These are phyloP conservation scores for Geotrypetes seraphini DNA, from an alignment of 2,797 vertebrate species.

Conservation along the genomic window DNA sequence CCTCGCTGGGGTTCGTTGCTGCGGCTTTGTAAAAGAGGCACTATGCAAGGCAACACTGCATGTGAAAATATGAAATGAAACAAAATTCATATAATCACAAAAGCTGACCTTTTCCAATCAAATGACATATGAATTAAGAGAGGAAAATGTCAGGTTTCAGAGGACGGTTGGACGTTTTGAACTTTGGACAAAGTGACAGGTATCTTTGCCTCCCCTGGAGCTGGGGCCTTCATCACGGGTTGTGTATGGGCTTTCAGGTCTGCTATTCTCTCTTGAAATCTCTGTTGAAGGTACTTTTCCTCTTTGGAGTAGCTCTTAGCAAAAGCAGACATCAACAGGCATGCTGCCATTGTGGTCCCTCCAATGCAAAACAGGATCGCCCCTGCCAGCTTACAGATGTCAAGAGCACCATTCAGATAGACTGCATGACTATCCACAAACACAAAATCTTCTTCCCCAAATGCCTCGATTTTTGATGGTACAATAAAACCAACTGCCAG, in stretches of 20 bases:
- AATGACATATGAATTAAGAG: constrained; percentile 17
- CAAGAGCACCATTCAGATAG: constrained; percentile 81
- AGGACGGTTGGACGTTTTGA: constrained; percentile 82
- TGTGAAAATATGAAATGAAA: too few relatives aligned
- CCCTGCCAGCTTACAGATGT: constrained; percentile 84
- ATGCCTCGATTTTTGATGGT: constrained; percentile 80
- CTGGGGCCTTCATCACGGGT: constrained; percentile 77
- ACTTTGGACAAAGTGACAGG: constrained; percentile 91
- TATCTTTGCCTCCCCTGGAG: constrained; percentile 79
- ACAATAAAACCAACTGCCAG: constrained; percentile 84
- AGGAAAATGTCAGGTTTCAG: constrained; percentile 70
- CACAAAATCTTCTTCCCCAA: constrained; percentile 82
- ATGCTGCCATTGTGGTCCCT: constrained; percentile 73
- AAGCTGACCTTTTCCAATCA: constrained; percentile 21
- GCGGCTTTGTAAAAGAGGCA: too few relatives aligned
- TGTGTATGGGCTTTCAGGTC: constrained; percentile 72
- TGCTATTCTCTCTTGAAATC: constrained; percentile 85
- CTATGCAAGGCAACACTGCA: background rate
- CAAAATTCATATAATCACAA: constrained; percentile 19
- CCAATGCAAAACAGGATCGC: constrained; percentile 87
- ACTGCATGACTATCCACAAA: constrained; percentile 72
- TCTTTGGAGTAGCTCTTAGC: constrained; percentile 87
- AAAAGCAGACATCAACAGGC: constrained; percentile 82
- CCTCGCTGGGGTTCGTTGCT: too few relatives aligned
- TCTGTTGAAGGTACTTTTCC: constrained; percentile 82